phyloP scores from a whole-genome alignment of 2,113 vertebrate species.

The Prunella fulvescens region DNA sequence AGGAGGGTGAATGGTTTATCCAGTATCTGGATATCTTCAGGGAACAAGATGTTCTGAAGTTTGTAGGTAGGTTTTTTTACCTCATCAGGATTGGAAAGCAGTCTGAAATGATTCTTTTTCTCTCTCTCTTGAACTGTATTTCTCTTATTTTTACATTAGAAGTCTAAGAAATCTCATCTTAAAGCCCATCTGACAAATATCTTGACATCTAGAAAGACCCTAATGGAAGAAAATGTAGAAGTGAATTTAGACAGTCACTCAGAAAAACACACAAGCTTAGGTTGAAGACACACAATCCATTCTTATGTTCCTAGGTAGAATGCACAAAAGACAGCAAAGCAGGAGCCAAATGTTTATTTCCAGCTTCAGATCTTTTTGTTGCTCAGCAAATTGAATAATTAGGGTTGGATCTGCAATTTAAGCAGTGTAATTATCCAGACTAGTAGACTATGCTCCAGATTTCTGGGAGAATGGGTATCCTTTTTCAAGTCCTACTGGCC shows the following conservation, averaged over 20 bases:
- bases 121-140: background rate
- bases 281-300: background rate
- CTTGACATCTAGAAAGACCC: background rate
- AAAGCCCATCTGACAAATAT: background rate
- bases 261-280: background rate
- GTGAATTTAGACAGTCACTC: background rate
- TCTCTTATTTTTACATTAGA: background rate
- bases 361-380: background rate
- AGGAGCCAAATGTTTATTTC: background rate
- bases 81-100: background rate
- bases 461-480: background rate
- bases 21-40: background rate
- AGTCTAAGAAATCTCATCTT: background rate
- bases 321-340: background rate
- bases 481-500: background rate
- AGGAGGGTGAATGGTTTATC: background rate
- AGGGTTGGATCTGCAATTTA: background rate
- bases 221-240: background rate
- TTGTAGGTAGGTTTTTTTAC: background rate
- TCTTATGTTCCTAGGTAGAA: background rate
- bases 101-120: background rate
- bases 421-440: background rate
- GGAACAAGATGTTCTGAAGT: background rate
- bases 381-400: background rate
- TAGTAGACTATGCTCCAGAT: background rate